Percentiles rank a stretch among this genome's conserved stretches.
These are phyloP conservation scores for Drosophila falleni DNA, from an alignment of 2,888 invertebrate genomes.

Conservation along the genomic window DNA sequence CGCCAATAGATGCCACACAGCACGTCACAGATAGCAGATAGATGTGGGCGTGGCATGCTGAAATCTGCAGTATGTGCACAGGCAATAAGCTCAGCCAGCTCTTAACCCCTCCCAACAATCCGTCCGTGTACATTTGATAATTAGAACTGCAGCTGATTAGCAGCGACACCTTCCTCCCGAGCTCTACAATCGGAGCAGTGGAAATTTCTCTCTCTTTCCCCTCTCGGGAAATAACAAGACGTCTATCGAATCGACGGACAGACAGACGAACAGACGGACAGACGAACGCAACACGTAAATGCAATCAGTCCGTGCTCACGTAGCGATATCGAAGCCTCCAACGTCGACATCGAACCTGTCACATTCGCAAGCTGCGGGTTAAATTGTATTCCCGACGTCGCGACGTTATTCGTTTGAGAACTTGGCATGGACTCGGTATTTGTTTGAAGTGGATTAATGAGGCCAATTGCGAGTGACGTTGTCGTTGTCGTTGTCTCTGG, in stretches of 20 bases:
- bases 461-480: slow-evolving; percentile 48
- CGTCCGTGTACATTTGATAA: slow-evolving; percentile 42
- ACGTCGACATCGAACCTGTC: slow-evolving; percentile 37
- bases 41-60: slow-evolving; percentile 24
- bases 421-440: slow-evolving; percentile 10
- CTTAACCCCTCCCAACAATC: background rate
- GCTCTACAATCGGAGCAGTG: background rate
- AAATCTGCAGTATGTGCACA: slow-evolving; percentile 51
- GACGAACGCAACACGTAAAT: slow-evolving; percentile 49
- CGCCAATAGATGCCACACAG: slow-evolving; percentile 45
- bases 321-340: slow-evolving; percentile 61
- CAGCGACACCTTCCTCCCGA: slow-evolving; percentile 21
- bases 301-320: slow-evolving; percentile 71
- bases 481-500: slow-evolving; percentile 21
- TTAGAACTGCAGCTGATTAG: slow-evolving; percentile 67
- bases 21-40: slow-evolving; percentile 39
- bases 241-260: background rate
- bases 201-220: background rate
- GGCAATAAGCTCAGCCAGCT: slow-evolving; percentile 23
- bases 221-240: background rate
- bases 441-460: slow-evolving; percentile 75
- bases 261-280: background rate
- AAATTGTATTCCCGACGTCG: slow-evolving; percentile 6
- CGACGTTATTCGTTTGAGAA: slow-evolving; percentile 3
- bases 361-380: slow-evolving; percentile 22